Base-by-base conservation (phyloP, 2,888 invertebrate species). In the Lasius fuliginosus region DNA sequence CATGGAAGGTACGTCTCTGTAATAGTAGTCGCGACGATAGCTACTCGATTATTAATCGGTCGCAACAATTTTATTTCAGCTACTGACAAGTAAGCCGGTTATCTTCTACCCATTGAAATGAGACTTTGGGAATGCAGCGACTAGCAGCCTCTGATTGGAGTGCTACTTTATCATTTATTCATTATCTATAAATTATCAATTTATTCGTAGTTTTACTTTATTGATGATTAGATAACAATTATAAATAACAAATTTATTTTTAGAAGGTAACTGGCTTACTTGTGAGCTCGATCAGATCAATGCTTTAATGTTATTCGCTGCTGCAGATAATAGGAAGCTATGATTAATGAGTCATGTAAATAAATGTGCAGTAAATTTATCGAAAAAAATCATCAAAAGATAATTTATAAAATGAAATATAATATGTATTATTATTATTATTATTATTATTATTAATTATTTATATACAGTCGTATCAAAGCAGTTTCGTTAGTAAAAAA, bases 281-380 rank as follows among this genome's bases (percentile, higher is more conserved):
- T 23, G 23, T 23, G 23, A 23, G 23, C 15, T 46, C 8, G n/a
- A 60, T 62, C 42, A 15, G 8, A 62, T 75, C 74, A 15, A 62
- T 30, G 46, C n/a, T 42, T 60, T 74, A 60, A 75, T 46, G 4
- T 23, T 56, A 42, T 62, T 27, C 8, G 60, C 36, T 23, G 71
- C 12, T 79, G 71, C 36, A 81, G 60, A 77, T 56, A 68, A 69
- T 15, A 58, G 56, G 56, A 81, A 71, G 46, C 42, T 12, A 12
- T 27, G n/a, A 46, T 71, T 33, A 46, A 71, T 3, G 40, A 81
- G 73, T 60, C 58, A 46, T n/a, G 46, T 71, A 73, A 60, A 71
- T 79, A 71, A 60, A 79, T 6, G 18, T 71, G 23, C 11, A 42
- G 11, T 36, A 71, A 71, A 40, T 40, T 27, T 30, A 40, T 15